phyloP scores from a whole-genome alignment of 2,113 vertebrate genomes.

The Myiozetetes cayanensis region DNA sequence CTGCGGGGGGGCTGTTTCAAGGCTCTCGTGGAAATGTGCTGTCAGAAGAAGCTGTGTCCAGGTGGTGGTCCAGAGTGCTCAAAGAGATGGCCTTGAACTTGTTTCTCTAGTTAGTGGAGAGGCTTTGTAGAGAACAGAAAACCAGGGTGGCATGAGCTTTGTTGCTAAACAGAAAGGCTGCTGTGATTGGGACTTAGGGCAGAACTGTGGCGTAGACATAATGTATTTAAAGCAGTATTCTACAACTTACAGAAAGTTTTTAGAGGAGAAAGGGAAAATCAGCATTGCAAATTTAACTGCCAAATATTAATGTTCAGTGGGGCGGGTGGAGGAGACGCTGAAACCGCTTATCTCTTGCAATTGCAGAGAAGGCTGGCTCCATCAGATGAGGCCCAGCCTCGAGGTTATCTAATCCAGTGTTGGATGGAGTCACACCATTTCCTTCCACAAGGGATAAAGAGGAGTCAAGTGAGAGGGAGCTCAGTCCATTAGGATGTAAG shows the following conservation, averaged over 20 bases:
- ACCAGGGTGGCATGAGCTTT: background rate
- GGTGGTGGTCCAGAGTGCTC: background rate
- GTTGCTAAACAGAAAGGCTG: constrained; percentile 24
- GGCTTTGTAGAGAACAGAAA: background rate
- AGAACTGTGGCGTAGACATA: background rate
- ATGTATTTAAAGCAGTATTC: background rate
- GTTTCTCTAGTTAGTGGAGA: background rate
- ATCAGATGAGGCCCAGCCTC: background rate
- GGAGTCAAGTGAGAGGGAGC: background rate
- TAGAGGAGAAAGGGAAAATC: background rate
- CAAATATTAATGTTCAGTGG: background rate
- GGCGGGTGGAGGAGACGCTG: background rate
- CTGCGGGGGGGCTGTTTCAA: background rate
- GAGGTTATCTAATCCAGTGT: constrained; percentile 5
- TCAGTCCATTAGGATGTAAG: background rate
- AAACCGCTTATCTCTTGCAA: background rate
- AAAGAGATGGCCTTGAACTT: constrained; percentile 23
- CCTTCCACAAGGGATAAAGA: constrained; percentile 2
- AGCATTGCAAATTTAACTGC: background rate
- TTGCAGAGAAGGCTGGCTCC: background rate
- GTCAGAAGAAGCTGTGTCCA: background rate
- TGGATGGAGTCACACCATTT: background rate
- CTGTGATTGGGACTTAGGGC: background rate
- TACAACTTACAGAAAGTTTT: constrained; percentile 7
- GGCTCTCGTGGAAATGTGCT: background rate